Evolutionary conservation across 2,797 vertebrate genomes (phyloP), one percentile per base, ranked within the genome.

Genomic region (Falco biarmicus): DNA sequence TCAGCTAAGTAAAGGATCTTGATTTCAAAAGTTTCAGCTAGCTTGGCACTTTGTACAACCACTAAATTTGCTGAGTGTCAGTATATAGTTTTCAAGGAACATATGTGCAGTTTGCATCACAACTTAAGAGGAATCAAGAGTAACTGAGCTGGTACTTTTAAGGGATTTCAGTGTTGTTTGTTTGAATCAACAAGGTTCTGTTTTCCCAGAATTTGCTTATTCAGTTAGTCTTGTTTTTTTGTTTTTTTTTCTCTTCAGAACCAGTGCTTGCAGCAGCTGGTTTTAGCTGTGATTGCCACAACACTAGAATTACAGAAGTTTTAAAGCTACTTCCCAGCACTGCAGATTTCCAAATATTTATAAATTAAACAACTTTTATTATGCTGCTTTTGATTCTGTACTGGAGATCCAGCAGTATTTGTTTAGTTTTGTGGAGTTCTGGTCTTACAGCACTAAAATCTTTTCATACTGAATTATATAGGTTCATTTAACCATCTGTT

Each of bases 381-480:
- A 60, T 73, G 34, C n/a, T 60, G 74, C 63, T 89, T 87, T 92
- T 91, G 71, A 87, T 93, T 94, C 84, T 81, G 15, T 81, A 29
- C 37, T 59, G 24, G 54, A 47, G 31, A 81, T 82, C 39, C n/a
- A 64, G 64, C 43, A 89, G 37, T 83, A 59, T 90, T 92, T 96
- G 41, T 93, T 95, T 92, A 15, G 25, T 37, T 93, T 95, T 90
- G 31, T 73, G 71, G 64, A 94, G 82, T 93, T 76, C 54, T 60
- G 34, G 5, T 78, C 53, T 75, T 69, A 24, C 2, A 94, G 43
- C 54, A 26, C 76, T 77, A 65, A 94, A 96, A 74, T 70, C 34
- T 90, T 84, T 89, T 94, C 50, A 17, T 83, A 56, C 15, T 41
- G 11, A 75, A 75, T 54, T 41, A 51, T 89, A 45, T 71, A 76